Conservation (phyloP, 1,140 invertebrate species). For the Lamellibrachia luymesi region DNA sequence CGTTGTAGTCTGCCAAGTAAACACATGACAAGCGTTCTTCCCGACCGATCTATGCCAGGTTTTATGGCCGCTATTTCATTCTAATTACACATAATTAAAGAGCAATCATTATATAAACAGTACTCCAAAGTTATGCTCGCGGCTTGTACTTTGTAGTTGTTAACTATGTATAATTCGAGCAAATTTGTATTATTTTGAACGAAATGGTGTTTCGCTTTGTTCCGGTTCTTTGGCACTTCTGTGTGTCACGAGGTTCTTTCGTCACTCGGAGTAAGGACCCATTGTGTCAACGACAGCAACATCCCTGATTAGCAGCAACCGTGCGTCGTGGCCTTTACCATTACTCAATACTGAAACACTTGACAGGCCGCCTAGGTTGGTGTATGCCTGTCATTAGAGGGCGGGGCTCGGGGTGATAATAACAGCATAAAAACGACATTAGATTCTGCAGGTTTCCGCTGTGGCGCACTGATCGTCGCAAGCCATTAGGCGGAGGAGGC, state of each 20-base stretch:
- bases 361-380: background rate
- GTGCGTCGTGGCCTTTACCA: background rate
- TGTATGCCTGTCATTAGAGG: background rate
- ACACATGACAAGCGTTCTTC: too few species aligned
- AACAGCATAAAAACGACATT: background rate
- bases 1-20: too few species aligned
- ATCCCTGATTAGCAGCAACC: background rate
- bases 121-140: too few species aligned
- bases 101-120: too few species aligned
- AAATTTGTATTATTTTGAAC: background rate
- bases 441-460: background rate
- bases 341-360: background rate
- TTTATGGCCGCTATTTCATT: too few species aligned
- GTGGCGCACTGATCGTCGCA: background rate
- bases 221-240: background rate
- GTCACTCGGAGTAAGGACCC: background rate
- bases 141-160: background rate
- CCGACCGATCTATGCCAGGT: too few species aligned
- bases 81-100: too few species aligned
- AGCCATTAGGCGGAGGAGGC: background rate
- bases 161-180: background rate
- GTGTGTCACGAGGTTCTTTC: background rate
- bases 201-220: background rate
- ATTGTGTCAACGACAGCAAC: background rate
- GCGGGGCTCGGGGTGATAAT: background rate